Conservation (phyloP, 1,140 invertebrate species). For the Philopotamus ludificatus region DNA sequence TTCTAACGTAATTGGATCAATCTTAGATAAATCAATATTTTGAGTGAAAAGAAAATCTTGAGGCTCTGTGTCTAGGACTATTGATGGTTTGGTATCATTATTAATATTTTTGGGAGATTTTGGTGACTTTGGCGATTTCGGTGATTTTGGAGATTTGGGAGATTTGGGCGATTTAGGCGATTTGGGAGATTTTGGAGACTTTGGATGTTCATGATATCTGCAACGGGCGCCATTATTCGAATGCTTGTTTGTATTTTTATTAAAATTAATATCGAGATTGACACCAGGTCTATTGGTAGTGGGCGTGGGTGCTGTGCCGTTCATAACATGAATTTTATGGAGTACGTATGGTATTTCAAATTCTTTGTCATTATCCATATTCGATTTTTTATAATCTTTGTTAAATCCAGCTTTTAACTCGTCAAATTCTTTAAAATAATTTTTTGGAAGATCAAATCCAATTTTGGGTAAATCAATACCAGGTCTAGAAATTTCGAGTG, state of each 20-base stretch:
- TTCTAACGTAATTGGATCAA: constrained; percentile 67
- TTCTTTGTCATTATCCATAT: constrained; percentile 51
- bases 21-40: constrained; percentile 69
- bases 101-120: constrained; percentile 57
- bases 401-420: constrained; percentile 54
- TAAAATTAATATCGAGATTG: constrained; percentile 49
- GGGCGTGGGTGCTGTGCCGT: constrained; percentile 68
- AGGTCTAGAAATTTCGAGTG: constrained; percentile 45
- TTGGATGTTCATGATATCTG: constrained; percentile 58
- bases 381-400: constrained; percentile 47
- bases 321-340: constrained; percentile 80
- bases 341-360: constrained; percentile 79
- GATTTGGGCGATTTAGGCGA: constrained; percentile 58
- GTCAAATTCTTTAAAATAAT: constrained; percentile 62
- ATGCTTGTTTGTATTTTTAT: constrained; percentile 51
- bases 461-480: constrained; percentile 52
- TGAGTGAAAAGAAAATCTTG: constrained; percentile 67
- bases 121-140: constrained; percentile 58
- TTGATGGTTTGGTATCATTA: constrained; percentile 48
- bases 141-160: constrained; percentile 60
- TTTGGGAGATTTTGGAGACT: constrained; percentile 59
- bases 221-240: constrained; percentile 51
- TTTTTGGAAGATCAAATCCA: constrained; percentile 60
- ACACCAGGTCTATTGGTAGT: constrained; percentile 49
- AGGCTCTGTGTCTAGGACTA: constrained; percentile 53